A percentile compares a stretch with the other conserved stretches of the same genome.
These are phyloP conservation scores for Scaptomyza flava DNA, from an alignment of 2,888 invertebrate species.

Conservation along the genomic window DNA sequence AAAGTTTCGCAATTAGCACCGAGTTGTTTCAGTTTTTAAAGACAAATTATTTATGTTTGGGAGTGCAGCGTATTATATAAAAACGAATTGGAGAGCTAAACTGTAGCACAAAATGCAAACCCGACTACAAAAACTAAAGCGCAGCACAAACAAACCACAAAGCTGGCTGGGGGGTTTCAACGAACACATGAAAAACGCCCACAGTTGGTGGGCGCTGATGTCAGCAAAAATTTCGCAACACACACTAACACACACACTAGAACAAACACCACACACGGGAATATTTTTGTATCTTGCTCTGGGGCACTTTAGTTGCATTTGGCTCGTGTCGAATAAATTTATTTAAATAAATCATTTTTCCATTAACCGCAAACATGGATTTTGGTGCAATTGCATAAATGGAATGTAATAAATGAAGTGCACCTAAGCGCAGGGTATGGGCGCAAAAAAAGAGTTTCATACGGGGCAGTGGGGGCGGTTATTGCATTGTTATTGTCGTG, in stretches of 20 bases:
- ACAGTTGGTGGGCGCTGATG: conserved; percentile 41
- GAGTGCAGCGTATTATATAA: background rate
- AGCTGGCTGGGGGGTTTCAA: background rate
- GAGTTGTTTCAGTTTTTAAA: conserved; percentile 13
- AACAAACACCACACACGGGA: conserved; percentile 7
- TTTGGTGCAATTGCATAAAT: conserved; percentile 75
- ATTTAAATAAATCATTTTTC: conserved; percentile 77
- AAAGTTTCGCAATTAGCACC: conserved; percentile 55
- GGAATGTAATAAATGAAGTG: conserved; percentile 73
- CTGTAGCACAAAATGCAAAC: conserved; percentile 16
- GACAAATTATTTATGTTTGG: background rate
- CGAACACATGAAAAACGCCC: background rate
- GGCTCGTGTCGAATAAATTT: conserved; percentile 65
- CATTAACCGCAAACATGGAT: conserved; percentile 76
- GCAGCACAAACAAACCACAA: conserved; percentile 33
- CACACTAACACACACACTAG: background rate
- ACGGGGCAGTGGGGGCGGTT: background rate
- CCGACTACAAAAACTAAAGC: conserved; percentile 21
- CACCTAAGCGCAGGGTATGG: conserved; percentile 26
- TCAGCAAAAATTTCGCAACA: conserved; percentile 56
- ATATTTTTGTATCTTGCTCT: conserved; percentile 16
- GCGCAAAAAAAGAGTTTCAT: conserved; percentile 1
- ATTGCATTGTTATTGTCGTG: conserved; percentile 2
- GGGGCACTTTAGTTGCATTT: conserved; percentile 18
- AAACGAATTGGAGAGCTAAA: conserved; percentile 8